Evolutionary conservation across 2,888 invertebrate species (phyloP), one percentile per base, ranked within the genome.

Genomic region (Scaeva pyrastri): DNA sequence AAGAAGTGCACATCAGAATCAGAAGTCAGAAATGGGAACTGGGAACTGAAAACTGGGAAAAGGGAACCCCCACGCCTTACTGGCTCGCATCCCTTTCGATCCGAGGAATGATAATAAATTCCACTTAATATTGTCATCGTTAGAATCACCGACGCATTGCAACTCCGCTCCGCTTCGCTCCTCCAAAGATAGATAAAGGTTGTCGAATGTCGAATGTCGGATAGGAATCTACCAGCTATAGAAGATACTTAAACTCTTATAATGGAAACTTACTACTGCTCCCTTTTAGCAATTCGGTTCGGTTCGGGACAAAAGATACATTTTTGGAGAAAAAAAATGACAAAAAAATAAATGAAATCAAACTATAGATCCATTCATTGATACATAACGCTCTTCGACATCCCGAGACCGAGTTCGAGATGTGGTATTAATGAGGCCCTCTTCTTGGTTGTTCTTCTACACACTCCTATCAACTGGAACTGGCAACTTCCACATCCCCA

Each of bases 91-190:
- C 62, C 58, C 66, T 71, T 26, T 21, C 39, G 73, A 45, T 73
- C 48, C 43, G 7, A 41, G 56, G 70, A 74, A 77, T 77, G 81
- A 81, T 68, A 77, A 86, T 86, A 86, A 86, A 86, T 86, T 86
- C 64, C 77, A 81, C 81, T 86, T 86, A 81, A 77, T 73, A 70
- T 76, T 86, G 85, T 81, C 85, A 73, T 81, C 77, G 81, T 81
- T 81, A 77, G 85, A 86, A 73, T 81, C 85, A 86, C 81, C 85
- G 85, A 86, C 76, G 85, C 85, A 81, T 81, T 77, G 81, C 81
- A 60, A 71, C 66, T 68, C 43, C 64, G 8, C 31, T 31, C 31
- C 31, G 31, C 31, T n/a, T n/a, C n/a, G n/a, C n/a, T n/a, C n/a
- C n/a, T n/a, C n/a, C n/a, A 60, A 64, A 56, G 58, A 48, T 68